Evolutionary conservation across 2,113 vertebrate species (phyloP).

Genomic region (Poeciliopsis occidentalis): DNA sequence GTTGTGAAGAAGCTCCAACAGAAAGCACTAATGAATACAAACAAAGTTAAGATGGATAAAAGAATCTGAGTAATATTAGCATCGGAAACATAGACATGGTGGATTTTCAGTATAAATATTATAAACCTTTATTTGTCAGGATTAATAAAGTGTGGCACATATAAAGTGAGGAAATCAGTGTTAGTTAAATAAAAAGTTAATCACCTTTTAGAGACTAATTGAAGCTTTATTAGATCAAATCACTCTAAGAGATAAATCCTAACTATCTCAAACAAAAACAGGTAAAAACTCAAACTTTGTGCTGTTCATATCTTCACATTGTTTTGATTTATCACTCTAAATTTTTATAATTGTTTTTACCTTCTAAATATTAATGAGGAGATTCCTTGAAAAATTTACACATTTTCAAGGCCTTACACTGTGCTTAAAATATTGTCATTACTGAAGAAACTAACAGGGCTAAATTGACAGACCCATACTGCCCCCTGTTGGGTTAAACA

Average conservation of each 20-base stretch:
- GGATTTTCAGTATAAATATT: conserved; percentile 50
- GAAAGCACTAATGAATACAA: conserved; percentile 70
- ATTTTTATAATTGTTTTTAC: not conserved
- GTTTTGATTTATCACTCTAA: not conserved
- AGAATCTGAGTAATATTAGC: conserved; percentile 64
- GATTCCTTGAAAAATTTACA: not conserved
- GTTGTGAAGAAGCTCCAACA: conserved; percentile 64
- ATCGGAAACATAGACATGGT: conserved; percentile 49
- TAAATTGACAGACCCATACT: conserved; percentile 76
- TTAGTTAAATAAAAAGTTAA: conserved; percentile 15
- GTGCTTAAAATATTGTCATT: conserved; percentile 5
- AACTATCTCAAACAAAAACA: conserved; percentile 1
- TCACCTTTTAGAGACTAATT: conserved; percentile 47
- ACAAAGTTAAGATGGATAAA: conserved; percentile 55
- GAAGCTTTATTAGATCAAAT: not conserved
- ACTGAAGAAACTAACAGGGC: not conserved
- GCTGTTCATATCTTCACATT: not conserved
- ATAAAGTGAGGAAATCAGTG: conserved; percentile 12
- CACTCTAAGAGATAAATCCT: not conserved
- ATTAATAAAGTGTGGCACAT: conserved; percentile 28
- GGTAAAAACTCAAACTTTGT: not conserved
- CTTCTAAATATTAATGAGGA: not conserved
- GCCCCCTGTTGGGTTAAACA: conserved; percentile 79
- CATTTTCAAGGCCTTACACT: conserved; percentile 12
- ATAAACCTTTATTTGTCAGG: conserved; percentile 41